Evolutionary conservation across 1,140 invertebrate genomes (phyloP).

Genomic region (Drosophila micromelanica): DNA sequence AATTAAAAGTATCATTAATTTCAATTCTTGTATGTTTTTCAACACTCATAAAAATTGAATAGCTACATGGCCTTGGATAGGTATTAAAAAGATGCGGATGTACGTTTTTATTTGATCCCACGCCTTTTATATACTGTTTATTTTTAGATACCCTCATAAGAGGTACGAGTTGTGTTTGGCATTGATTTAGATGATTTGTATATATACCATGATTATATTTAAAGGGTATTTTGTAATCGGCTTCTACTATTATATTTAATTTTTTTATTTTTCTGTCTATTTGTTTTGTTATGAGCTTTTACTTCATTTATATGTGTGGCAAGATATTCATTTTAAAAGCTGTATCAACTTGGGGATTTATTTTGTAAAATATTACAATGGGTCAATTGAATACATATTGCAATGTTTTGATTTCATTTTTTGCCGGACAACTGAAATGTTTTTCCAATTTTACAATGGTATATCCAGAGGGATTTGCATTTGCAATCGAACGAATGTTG

Average conservation of each 20-base stretch:
- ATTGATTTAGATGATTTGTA: no score
- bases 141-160: constrained; percentile 1
- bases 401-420: background rate
- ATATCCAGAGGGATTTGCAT: constrained; percentile 5
- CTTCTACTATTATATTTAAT: no score
- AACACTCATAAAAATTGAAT: constrained; percentile 27
- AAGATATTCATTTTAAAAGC: constrained; percentile 18
- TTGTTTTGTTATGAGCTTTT: constrained; percentile 3
- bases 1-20: constrained; percentile 39
- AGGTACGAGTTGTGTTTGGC: no score
- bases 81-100: constrained; percentile 7
- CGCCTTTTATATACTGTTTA: background rate
- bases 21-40: constrained; percentile 9
- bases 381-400: constrained; percentile 19
- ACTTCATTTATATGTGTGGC: constrained; percentile 19
- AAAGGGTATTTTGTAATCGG: no score
- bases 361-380: constrained; percentile 28
- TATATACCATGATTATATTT: no score
- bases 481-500: constrained; percentile 10
- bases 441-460: background rate
- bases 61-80: constrained; percentile 11
- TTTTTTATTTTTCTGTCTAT: background rate
- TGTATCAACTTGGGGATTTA: constrained; percentile 37
- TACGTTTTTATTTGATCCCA: constrained; percentile 7
- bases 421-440: no score